Percentiles rank a stretch among this genome's conserved stretches.
These are phyloP conservation scores for Rhadinocentrus ornatus DNA, from an alignment of 2,797 vertebrate genomes.

Conservation along the genomic window DNA sequence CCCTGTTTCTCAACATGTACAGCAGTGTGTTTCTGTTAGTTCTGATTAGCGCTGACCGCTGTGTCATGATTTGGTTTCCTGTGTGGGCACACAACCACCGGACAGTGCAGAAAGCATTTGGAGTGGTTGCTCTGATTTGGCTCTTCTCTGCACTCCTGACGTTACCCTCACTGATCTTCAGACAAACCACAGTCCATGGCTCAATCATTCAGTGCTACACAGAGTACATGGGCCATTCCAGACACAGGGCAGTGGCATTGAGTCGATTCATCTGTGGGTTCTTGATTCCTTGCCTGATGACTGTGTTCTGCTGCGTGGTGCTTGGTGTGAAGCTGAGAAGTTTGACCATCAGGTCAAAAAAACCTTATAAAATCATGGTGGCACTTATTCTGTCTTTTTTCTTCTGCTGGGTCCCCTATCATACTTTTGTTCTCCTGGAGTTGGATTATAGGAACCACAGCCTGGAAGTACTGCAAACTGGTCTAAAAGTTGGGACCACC, in stretches of 20 bases:
- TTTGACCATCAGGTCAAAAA: slow-evolving; percentile 82
- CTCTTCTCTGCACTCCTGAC: slow-evolving; percentile 83
- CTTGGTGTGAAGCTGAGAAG: slow-evolving; percentile 82
- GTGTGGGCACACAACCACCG: slow-evolving; percentile 92
- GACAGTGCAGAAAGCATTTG: slow-evolving; percentile 69
- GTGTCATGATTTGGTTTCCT: slow-evolving; percentile 84
- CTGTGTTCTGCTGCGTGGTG: slow-evolving; percentile 83
- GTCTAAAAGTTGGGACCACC: slow-evolving; percentile 81
- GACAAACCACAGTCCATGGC: slow-evolving; percentile 64
- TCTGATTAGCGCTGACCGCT: slow-evolving; percentile 89
- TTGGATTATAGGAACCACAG: slow-evolving; percentile 54
- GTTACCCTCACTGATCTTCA: slow-evolving; percentile 84
- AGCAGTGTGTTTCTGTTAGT: slow-evolving; percentile 90
- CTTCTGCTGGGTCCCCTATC: slow-evolving; percentile 91
- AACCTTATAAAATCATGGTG: slow-evolving; percentile 89
- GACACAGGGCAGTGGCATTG: slow-evolving; percentile 71
- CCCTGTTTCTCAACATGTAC: slow-evolving; percentile 92
- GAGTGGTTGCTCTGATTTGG: slow-evolving; percentile 81
- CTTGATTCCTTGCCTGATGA: slow-evolving; percentile 85
- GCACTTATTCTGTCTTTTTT: slow-evolving; percentile 90
- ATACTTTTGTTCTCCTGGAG: slow-evolving; percentile 86
- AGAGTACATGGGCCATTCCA: slow-evolving; percentile 67
- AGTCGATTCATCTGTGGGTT: slow-evolving; percentile 85
- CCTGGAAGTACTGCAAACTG: slow-evolving; percentile 68
- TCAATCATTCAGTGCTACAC: slow-evolving; percentile 80